Evolutionary conservation across 2,113 vertebrate species (phyloP).

Genomic region (Platysternon megacephalum): DNA sequence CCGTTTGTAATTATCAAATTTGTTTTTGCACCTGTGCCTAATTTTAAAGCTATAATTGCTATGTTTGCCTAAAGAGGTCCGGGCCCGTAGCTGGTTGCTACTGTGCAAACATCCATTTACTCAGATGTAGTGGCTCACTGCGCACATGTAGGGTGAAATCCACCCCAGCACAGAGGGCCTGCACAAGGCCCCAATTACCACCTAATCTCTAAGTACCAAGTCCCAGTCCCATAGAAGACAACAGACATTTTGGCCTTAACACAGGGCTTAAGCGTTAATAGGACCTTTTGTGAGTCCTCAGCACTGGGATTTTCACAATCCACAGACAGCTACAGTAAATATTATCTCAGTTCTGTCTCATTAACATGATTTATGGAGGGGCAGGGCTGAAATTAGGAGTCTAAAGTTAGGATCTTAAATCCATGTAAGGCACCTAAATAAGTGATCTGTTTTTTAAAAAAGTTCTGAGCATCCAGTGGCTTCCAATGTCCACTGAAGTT

Average conservation of each 20-base stretch:
- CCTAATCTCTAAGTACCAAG: not conserved
- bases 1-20: not conserved
- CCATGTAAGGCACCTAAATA: not conserved
- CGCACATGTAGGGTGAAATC: not conserved
- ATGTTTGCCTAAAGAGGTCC: not conserved
- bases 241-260: not conserved
- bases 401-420: fast-evolving
- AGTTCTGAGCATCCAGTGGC: not conserved
- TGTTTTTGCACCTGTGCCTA: not conserved
- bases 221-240: not conserved
- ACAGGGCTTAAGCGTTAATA: not conserved
- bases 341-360: not conserved
- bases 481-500: not conserved
- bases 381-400: not conserved
- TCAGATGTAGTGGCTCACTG: not conserved
- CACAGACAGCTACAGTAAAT: not conserved
- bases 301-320: not conserved
- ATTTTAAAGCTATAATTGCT: not conserved
- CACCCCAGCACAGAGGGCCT: not conserved
- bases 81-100: not conserved
- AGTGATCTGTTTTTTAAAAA: not conserved
- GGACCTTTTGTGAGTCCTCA: fast-evolving
- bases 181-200: not conserved
- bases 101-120: not conserved
- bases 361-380: not conserved